phyloP scores from a whole-genome alignment of 92 coral and sea anemone genomes.

The Palythoa grandis region DNA sequence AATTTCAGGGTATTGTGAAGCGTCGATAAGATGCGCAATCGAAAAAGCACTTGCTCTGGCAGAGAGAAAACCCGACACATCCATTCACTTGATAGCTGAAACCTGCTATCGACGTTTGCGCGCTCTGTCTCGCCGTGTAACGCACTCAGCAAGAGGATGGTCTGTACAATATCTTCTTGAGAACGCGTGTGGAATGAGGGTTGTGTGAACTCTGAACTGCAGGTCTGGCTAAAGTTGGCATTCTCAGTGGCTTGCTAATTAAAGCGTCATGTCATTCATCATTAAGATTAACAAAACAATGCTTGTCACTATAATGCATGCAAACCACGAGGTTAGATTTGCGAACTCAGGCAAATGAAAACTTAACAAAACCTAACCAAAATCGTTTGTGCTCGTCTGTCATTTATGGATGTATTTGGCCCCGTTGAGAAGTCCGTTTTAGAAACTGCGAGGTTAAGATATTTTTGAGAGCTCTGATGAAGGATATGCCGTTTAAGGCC shows the following conservation, averaged over 20 bases:
- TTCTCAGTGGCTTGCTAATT: constrained; percentile 78
- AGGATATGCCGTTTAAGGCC: constrained; percentile 37
- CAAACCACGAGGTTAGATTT: constrained; percentile 23
- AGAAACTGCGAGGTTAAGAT: constrained; percentile 39
- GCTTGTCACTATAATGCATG: constrained; percentile 28
- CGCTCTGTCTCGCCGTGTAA: constrained; percentile 48
- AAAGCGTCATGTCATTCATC: constrained; percentile 85
- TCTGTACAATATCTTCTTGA: constrained; percentile 38
- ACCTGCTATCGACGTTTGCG: constrained; percentile 38
- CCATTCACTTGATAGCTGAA: constrained; percentile 73
- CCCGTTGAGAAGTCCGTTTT: constrained; percentile 15
- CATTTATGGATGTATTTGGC: neutral
- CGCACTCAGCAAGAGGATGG: constrained; percentile 36
- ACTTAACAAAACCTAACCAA: constrained; percentile 1
- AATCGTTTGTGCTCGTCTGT: neutral
- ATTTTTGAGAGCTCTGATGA: constrained; percentile 44
- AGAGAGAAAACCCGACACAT: constrained; percentile 90
- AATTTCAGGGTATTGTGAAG: constrained; percentile 84
- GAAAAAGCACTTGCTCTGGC: constrained; percentile 99
- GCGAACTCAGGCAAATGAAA: neutral
- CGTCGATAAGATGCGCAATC: constrained; percentile 98
- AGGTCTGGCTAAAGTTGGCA: constrained; percentile 88
- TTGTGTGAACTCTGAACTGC: constrained; percentile 59
- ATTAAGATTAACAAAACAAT: constrained; percentile 66
- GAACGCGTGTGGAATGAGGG: constrained; percentile 45